Conservation (phyloP, 1,140 invertebrate genomes). For the Melanaphis sacchari region DNA sequence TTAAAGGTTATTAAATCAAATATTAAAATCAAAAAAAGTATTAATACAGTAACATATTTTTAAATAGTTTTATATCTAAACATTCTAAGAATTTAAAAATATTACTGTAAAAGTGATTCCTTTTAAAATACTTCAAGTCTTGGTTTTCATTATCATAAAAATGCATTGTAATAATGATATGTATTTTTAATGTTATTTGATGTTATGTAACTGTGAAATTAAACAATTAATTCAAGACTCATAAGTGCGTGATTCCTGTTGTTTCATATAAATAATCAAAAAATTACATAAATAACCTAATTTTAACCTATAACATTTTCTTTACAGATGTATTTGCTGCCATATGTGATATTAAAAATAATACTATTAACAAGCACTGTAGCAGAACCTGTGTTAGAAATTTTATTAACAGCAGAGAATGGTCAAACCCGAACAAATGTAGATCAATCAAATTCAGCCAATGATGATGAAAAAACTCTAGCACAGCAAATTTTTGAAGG, state of each 20-base stretch:
- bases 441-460: conserved; percentile 64
- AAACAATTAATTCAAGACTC: conserved; percentile 54
- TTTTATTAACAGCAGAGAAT: conserved; percentile 30
- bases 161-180: conserved; percentile 46
- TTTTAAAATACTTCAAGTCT: neutral
- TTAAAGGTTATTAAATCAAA: neutral
- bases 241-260: conserved; percentile 54
- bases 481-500: conserved; percentile 86
- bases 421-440: conserved; percentile 56
- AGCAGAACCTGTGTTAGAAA: conserved; percentile 43
- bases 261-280: conserved; percentile 44
- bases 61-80: neutral
- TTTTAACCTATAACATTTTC: conserved; percentile 48
- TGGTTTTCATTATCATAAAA: neutral
- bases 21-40: neutral
- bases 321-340: conserved; percentile 55
- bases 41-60: neutral
- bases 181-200: conserved; percentile 17
- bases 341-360: conserved; percentile 56
- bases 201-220: neutral
- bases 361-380: conserved; percentile 23
- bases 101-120: neutral
- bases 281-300: conserved; percentile 44
- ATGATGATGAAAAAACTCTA: conserved; percentile 81
- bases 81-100: neutral